Conservation (phyloP, 2,113 vertebrate species). For the Scatophagus argus region DNA sequence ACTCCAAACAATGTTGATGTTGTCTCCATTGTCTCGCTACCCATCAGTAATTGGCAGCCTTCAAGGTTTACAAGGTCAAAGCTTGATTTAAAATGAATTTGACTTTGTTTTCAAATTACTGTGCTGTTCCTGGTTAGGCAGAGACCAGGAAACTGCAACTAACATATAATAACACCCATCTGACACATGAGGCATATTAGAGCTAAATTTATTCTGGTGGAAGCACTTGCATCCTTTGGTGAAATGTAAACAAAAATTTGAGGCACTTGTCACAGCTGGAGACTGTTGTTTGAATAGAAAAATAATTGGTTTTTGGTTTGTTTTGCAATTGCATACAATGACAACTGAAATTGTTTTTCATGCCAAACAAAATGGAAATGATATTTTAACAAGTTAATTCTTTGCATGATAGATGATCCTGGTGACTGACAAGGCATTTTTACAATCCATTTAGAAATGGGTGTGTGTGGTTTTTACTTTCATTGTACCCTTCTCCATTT, state of each 20-base stretch:
- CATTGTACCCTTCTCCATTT: slow-evolving; percentile 40
- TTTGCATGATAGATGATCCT: slow-evolving; percentile 23
- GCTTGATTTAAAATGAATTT: slow-evolving; percentile 38
- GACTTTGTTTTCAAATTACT: slow-evolving; percentile 47
- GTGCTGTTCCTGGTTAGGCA: not conserved
- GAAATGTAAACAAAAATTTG: slow-evolving; percentile 12
- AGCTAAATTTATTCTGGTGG: slow-evolving; percentile 17
- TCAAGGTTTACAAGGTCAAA: slow-evolving; percentile 41
- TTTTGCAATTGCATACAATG: slow-evolving; percentile 14
- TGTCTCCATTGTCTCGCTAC: not conserved
- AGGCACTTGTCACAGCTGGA: slow-evolving; percentile 41
- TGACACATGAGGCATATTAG: slow-evolving; percentile 23
- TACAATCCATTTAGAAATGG: slow-evolving; percentile 46
- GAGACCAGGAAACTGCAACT: not conserved
- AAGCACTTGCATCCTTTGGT: not conserved
- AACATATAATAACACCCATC: slow-evolving; percentile 4
- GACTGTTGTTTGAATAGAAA: slow-evolving; percentile 29
- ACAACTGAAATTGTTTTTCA: slow-evolving; percentile 21
- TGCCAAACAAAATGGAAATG: slow-evolving; percentile 21
- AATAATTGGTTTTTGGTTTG: slow-evolving; percentile 58
- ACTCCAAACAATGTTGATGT: slow-evolving; percentile 37
- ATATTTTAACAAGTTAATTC: slow-evolving; percentile 30
- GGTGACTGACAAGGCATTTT: slow-evolving; percentile 46
- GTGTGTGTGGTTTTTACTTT: slow-evolving; percentile 26
- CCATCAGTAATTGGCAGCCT: slow-evolving; percentile 47